Base-by-base conservation (phyloP, 2,113 vertebrate species). In the Chaetodon auriga region DNA sequence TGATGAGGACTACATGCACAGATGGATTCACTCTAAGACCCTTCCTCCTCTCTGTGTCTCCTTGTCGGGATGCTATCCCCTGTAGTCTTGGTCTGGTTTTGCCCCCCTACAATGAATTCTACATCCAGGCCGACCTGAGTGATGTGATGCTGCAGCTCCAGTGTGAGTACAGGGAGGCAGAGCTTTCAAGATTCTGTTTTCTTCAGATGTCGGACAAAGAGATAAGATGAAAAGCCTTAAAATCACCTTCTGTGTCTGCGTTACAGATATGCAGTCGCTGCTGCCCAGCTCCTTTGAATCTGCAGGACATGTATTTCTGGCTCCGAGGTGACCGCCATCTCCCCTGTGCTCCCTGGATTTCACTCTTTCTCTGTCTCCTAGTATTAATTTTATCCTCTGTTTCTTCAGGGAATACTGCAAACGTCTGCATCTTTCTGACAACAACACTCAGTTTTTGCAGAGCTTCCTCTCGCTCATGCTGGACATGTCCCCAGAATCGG, bases 81-180 rank as follows among this genome's bases (percentile, higher is more conserved):
- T 81, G 15, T 95, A 99, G 98, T 93, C 95, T 99, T 21, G 98
- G 97, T 62, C 94, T 99, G 88, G 98, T 99, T 84, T 92, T 99
- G 83, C 97, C 98, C 0, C 94, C 95, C 6, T 99, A 99, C 94
- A 97, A 97, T 78, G 97, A 97, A 60, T 97, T 96, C 95, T 99
- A 97, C 95, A 97, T 99, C 92, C 97, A 97, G 91, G 98, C 98
- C 78, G 98, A 99, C 94, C 96, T 99, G 84, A 99, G 96, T 0
- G 98, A 99, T 91, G 97, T 99, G 95, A 99, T 99, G 94, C 96
- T 99, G 57, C 98, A 99, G 94, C 97, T 98, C 83, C 97, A 99
- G 95, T 99, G 98, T 99, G 96, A 99, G 98, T 98, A 95, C 87
- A 90, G 71, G 38, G 19, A 65, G 45, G 45, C 78, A 36, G 0